These are phyloP conservation scores for Metridium senile DNA, from an alignment of 92 coral and sea anemone species.

Conservation along the genomic window DNA sequence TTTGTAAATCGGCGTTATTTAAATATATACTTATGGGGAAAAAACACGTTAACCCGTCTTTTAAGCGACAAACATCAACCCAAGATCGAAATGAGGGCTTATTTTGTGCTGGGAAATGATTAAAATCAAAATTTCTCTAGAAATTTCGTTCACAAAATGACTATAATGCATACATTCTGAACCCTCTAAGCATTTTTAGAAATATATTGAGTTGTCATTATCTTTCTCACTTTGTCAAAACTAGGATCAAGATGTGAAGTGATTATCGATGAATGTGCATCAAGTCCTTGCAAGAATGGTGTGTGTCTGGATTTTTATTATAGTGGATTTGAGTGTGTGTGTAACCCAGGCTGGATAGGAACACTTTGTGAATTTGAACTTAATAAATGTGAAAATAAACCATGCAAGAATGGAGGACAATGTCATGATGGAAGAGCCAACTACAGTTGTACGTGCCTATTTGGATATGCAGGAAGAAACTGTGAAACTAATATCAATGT, in stretches of 20 bases:
- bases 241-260: slow-evolving; percentile 70
- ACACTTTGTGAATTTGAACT: slow-evolving; percentile 18
- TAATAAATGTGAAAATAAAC: slow-evolving; percentile 47
- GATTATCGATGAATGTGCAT: slow-evolving; percentile 53
- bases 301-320: slow-evolving; percentile 15
- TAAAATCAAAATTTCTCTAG: too few relatives aligned
- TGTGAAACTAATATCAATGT: slow-evolving; percentile 70
- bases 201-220: background rate
- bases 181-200: background rate
- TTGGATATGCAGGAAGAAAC: slow-evolving; percentile 65
- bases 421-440: slow-evolving; percentile 44
- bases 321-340: slow-evolving; percentile 27
- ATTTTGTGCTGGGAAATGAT: too few relatives aligned
- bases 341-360: slow-evolving; percentile 31
- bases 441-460: slow-evolving; percentile 59
- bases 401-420: slow-evolving; percentile 75
- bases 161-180: background rate
- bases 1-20: too few relatives aligned
- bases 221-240: background rate
- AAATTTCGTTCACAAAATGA: background rate
- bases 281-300: slow-evolving; percentile 60
- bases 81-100: too few relatives aligned
- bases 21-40: background rate
- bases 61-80: too few relatives aligned
- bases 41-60: too few relatives aligned